Evolutionary conservation across 2,888 invertebrate species (phyloP).

Genomic region (Polyommatus icarus): DNA sequence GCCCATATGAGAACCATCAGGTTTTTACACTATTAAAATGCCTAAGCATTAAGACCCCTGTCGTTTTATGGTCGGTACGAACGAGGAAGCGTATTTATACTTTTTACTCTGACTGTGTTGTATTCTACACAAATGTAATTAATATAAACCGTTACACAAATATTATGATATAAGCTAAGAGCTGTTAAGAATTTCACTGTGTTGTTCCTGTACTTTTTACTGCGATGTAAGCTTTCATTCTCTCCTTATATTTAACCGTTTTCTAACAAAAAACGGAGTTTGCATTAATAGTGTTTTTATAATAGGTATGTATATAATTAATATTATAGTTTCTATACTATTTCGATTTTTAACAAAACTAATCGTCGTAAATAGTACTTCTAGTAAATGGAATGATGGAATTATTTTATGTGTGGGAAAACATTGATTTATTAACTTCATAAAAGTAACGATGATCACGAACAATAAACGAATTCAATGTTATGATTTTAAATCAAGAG

Average conservation of each 20-base stretch:
- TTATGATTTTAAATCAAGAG: not conserved
- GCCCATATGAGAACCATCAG: conserved; percentile 31
- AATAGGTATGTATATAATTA: no score
- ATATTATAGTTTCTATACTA: no score
- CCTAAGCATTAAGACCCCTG: conserved; percentile 31
- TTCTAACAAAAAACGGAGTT: no score
- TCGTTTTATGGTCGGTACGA: conserved; percentile 28
- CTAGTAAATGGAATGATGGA: no score
- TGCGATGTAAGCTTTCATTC: not conserved
- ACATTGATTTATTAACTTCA: not conserved
- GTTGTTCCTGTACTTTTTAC: not conserved
- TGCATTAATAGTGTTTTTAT: no score
- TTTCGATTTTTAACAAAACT: no score
- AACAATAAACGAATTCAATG: not conserved
- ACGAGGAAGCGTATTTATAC: conserved; percentile 26
- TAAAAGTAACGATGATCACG: not conserved
- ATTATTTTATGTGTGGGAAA: not conserved
- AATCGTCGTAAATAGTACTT: no score
- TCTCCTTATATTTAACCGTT: no score
- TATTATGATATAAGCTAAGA: not conserved
- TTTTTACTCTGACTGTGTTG: conserved; percentile 13
- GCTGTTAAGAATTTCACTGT: not conserved
- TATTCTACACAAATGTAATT: conserved; percentile 21
- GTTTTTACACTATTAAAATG: conserved; percentile 30
- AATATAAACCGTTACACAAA: not conserved